Evolutionary conservation across 2,797 vertebrate genomes (phyloP).

Genomic region (Stomatorhinus walkeri): DNA sequence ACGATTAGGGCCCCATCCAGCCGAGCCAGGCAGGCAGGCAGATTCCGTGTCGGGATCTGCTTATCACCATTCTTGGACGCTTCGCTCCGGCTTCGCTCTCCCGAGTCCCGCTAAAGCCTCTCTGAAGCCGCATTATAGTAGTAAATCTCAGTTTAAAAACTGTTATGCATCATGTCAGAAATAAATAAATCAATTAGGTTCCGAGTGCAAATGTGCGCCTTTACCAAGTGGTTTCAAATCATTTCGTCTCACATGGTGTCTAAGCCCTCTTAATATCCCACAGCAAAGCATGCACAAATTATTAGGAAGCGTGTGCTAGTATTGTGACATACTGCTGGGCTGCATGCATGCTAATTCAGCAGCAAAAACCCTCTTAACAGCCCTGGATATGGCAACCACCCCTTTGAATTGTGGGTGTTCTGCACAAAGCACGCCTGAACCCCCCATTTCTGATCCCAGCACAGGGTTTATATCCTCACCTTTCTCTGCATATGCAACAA

Average conservation of each 20-base stretch:
- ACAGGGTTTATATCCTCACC: constrained; percentile 34
- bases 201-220: constrained; percentile 37
- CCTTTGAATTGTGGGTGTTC: constrained; percentile 54
- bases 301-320: constrained; percentile 52
- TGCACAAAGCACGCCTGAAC: constrained; percentile 34
- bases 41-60: constrained; percentile 70
- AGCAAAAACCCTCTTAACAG: constrained; percentile 39
- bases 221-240: constrained; percentile 47
- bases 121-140: constrained; percentile 55
- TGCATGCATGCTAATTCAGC: constrained; percentile 45
- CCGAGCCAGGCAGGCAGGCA: constrained; percentile 53
- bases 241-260: constrained; percentile 49
- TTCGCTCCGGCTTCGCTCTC: constrained; percentile 52
- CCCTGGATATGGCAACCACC: constrained; percentile 34
- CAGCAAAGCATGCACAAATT: constrained; percentile 48
- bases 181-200: constrained; percentile 61
- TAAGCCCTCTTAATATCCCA: constrained; percentile 55
- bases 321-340: constrained; percentile 47
- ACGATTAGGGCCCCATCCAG: constrained; percentile 70
- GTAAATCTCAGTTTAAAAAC: constrained; percentile 56
- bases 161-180: constrained; percentile 55
- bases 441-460: constrained; percentile 31
- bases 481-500: constrained; percentile 51
- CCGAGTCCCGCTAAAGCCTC: constrained; percentile 46
- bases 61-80: constrained; percentile 72